phyloP scores from a whole-genome alignment of 2,113 vertebrate species.

The Thamnophis sirtalis region DNA sequence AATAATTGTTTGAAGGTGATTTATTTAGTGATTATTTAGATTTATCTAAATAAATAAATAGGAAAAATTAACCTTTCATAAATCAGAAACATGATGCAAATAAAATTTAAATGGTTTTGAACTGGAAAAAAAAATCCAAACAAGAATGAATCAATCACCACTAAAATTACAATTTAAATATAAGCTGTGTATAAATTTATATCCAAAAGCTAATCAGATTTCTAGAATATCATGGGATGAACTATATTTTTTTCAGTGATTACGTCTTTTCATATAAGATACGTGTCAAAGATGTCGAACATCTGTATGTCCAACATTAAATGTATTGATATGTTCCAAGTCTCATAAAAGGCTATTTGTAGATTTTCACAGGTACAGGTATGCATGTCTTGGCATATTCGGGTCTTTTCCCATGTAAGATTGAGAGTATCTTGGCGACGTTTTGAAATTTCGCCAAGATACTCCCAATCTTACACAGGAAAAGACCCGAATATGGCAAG shows the following conservation, averaged over 20 bases:
- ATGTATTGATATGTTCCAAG: background rate
- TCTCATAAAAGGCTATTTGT: too few species aligned
- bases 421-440: too few species aligned
- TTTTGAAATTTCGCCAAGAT: too few species aligned
- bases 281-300: background rate
- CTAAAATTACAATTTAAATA: background rate
- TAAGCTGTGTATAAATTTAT: conserved; percentile 25
- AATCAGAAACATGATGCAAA: background rate
- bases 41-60: background rate
- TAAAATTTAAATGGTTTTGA: background rate
- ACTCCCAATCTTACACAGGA: too few species aligned
- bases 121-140: conserved; percentile 14
- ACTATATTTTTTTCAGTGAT: background rate
- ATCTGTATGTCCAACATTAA: rapidly evolving
- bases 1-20: background rate
- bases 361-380: too few species aligned
- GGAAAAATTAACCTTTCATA: background rate
- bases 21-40: background rate
- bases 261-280: too few species aligned
- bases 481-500: too few species aligned
- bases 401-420: too few species aligned
- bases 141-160: conserved; percentile 39
- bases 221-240: background rate
- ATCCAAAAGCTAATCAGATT: background rate
- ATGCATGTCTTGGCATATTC: too few species aligned